A percentile compares a stretch with the other conserved stretches of the same genome.
Conservation (phyloP, 2,797 vertebrate species). For the Gastrophryne carolinensis region DNA sequence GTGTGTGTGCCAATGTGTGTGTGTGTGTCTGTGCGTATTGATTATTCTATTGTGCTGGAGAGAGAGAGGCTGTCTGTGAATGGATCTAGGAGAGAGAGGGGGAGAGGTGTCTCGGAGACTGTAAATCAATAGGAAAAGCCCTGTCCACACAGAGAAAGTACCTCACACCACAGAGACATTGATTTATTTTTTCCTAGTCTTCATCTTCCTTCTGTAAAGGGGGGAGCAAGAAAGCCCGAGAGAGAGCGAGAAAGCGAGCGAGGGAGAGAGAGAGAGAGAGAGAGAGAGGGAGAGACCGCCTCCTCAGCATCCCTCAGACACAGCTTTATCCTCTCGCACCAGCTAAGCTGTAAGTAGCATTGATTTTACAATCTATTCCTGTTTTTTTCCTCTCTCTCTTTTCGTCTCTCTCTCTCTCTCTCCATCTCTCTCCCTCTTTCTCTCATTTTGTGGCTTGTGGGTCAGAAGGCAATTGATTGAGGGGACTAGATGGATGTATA, state of each 20-base stretch:
- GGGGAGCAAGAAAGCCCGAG: conserved; percentile 58
- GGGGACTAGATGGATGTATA: conserved; percentile 45
- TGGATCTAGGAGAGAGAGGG: conserved; percentile 51
- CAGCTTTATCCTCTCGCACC: conserved; percentile 67
- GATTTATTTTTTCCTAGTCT: conserved; percentile 55
- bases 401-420: conserved; percentile 14
- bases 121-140: conserved; percentile 55
- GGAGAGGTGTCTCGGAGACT: conserved; percentile 53
- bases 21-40: conserved; percentile 48
- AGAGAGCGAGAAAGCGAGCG: conserved; percentile 57
- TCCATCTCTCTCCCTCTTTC: conserved; percentile 49
- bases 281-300: conserved; percentile 52
- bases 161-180: conserved; percentile 54
- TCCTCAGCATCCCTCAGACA: conserved; percentile 62
- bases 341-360: conserved; percentile 72
- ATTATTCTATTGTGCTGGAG: conserved; percentile 53
- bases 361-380: conserved; percentile 68
- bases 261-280: conserved; percentile 33
- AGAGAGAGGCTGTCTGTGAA: conserved; percentile 52
- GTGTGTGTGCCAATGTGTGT: conserved; percentile 25
- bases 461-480: conserved; percentile 50
- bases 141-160: conserved; percentile 53
- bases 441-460: conserved; percentile 54
- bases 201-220: conserved; percentile 60
- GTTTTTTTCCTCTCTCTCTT: conserved; percentile 54